Percentiles rank a stretch among this genome's conserved stretches.
Evolutionary conservation across 1,140 invertebrate species (phyloP).

Genomic region (Cardiocondyla obscurior): DNA sequence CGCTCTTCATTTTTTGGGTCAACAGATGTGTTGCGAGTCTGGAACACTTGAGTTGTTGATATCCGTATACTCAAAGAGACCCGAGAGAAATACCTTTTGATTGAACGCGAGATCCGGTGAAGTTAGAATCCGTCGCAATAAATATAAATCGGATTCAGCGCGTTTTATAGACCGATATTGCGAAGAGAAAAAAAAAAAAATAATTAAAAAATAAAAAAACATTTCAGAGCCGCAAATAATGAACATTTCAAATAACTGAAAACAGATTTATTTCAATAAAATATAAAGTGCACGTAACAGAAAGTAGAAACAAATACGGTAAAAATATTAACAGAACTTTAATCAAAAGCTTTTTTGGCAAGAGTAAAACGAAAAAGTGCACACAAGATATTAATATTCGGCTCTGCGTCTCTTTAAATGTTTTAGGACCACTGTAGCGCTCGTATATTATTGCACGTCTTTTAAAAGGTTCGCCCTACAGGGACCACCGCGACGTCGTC

Average conservation of each 20-base stretch:
- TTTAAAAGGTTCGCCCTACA: slow-evolving; percentile 62
- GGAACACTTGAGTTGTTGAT: slow-evolving; percentile 32
- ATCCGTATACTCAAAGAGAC: not conserved
- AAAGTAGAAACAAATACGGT: not conserved
- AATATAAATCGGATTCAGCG: not conserved
- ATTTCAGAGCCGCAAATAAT: too few relatives aligned
- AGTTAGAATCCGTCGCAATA: not conserved
- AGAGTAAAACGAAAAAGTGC: not conserved
- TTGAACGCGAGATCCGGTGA: not conserved
- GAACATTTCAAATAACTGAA: not conserved
- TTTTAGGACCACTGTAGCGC: slow-evolving; percentile 69
- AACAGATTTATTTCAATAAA: not conserved
- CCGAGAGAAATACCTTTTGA: not conserved
- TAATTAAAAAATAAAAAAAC: not conserved
- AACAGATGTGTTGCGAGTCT: slow-evolving; percentile 16
- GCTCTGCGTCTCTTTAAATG: slow-evolving; percentile 39
- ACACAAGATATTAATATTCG: slow-evolving; percentile 60
- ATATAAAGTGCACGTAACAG: not conserved
- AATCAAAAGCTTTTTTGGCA: not conserved
- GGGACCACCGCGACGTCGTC: slow-evolving; percentile 66
- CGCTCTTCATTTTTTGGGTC: slow-evolving; percentile 34
- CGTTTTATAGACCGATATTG: not conserved
- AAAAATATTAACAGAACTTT: not conserved
- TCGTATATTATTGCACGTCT: slow-evolving; percentile 59
- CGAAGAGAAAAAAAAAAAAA: too few relatives aligned